Evolutionary conservation across 2,888 invertebrate genomes (phyloP).

Genomic region (Emmelina monodactyla): DNA sequence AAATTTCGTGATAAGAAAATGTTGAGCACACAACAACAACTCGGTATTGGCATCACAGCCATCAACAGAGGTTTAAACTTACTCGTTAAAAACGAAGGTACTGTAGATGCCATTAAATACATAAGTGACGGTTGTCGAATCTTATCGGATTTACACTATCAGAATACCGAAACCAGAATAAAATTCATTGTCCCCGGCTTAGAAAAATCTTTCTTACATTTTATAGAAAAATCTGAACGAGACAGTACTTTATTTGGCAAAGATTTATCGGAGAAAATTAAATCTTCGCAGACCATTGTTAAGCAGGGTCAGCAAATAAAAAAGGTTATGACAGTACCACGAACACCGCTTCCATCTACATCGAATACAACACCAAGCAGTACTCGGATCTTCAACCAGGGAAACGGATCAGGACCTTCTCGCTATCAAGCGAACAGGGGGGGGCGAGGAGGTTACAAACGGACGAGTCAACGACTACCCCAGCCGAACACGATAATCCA

Average conservation of each 20-base stretch:
- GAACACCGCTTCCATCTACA: background rate
- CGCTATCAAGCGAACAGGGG: background rate
- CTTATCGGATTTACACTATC: conserved; percentile 9
- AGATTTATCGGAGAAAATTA: conserved; percentile 13
- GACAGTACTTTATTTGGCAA: conserved; percentile 13
- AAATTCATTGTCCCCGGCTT: conserved; percentile 7
- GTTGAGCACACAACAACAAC: background rate
- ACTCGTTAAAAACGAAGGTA: background rate
- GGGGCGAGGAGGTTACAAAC: background rate
- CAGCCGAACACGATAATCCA: background rate
- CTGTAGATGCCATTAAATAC: conserved; percentile 2
- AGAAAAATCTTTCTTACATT: conserved; percentile 7
- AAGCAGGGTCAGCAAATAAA: conserved; percentile 9
- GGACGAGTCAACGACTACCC: too few relatives aligned
- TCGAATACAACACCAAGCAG: background rate
- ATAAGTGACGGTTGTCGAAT: conserved; percentile 10
- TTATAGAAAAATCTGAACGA: conserved; percentile 7
- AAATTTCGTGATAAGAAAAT: conserved; percentile 1
- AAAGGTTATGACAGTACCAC: background rate
- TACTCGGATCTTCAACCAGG: too few relatives aligned
- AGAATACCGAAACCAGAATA: conserved; percentile 4
- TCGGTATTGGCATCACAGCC: background rate
- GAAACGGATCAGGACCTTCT: conserved; percentile 1
- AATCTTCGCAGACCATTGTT: conserved; percentile 12
- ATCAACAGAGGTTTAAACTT: conserved; percentile 1